phyloP scores from a whole-genome alignment of 2,888 invertebrate species.

The Nasonia oneida region DNA sequence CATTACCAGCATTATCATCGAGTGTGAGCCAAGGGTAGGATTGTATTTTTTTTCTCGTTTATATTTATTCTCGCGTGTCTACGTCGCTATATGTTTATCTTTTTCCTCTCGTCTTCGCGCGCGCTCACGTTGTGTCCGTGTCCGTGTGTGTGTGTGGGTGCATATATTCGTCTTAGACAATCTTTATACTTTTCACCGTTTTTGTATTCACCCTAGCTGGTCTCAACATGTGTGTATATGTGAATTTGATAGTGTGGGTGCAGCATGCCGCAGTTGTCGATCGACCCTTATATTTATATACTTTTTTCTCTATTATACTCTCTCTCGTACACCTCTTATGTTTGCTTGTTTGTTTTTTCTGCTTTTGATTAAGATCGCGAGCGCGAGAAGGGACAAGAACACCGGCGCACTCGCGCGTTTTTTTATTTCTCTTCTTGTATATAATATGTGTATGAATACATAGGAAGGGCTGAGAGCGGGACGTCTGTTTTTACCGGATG shows the following conservation, averaged over 20 bases:
- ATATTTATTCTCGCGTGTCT: constrained; percentile 36
- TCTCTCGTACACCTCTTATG: constrained; percentile 39
- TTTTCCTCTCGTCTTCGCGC: not conserved
- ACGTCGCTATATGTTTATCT: not conserved
- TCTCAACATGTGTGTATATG: constrained; percentile 2
- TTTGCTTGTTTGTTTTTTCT: constrained; percentile 32
- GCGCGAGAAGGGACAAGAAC: constrained; percentile 58
- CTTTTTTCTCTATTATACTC: constrained; percentile 10
- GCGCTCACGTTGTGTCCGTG: not conserved
- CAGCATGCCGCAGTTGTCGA: constrained; percentile 27
- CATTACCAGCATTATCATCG: constrained; percentile 45
- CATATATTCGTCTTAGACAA: not conserved
- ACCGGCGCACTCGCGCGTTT: constrained; percentile 29
- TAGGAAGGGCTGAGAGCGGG: constrained; percentile 45
- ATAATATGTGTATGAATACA: constrained; percentile 8
- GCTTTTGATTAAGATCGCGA: constrained; percentile 59
- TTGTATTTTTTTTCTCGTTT: constrained; percentile 66
- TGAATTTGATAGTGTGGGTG: constrained; percentile 10
- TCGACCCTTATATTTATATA: constrained; percentile 33
- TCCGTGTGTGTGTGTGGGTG: not conserved
- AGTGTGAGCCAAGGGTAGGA: constrained; percentile 70
- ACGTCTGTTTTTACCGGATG: constrained; percentile 21
- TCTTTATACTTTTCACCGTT: not conserved
- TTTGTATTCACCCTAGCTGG: not conserved
- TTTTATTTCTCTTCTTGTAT: not conserved